Conservation (phyloP, 2,113 vertebrate species). For the Anser cygnoides region DNA sequence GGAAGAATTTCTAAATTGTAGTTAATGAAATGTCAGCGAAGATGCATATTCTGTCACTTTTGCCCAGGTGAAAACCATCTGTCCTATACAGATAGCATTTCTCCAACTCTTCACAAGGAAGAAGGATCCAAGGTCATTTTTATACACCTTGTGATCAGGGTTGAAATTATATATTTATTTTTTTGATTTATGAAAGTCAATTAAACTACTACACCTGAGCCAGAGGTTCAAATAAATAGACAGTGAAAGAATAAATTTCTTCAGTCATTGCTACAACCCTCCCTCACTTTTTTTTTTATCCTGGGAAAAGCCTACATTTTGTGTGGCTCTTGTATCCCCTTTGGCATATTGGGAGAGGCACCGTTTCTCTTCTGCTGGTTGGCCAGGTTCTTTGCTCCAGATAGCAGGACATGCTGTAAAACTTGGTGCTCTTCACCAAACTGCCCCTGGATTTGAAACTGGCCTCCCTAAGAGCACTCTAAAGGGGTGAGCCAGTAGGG, state of each 20-base stretch:
- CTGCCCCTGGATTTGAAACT: neutral
- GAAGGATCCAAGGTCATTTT: conserved; percentile 55
- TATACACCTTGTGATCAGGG: conserved; percentile 13
- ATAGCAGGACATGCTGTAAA: neutral
- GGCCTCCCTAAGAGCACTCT: neutral
- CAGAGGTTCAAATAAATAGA: neutral
- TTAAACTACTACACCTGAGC: conserved; percentile 19
- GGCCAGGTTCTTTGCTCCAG: neutral
- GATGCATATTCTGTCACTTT: conserved; percentile 68
- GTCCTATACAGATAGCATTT: conserved; percentile 51
- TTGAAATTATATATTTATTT: conserved; percentile 20
- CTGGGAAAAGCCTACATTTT: neutral
- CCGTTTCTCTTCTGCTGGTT: neutral
- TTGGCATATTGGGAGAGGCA: neutral
- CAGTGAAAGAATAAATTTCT: neutral
- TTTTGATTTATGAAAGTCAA: conserved; percentile 36
- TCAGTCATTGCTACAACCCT: neutral
- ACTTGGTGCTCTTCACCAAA: neutral
- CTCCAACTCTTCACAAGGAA: conserved; percentile 21
- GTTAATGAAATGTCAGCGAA: conserved; percentile 73
- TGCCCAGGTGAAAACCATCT: conserved; percentile 62
- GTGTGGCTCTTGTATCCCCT: neutral
- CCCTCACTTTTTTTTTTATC: neutral
- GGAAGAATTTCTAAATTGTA: conserved; percentile 58
- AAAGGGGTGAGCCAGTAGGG: neutral